Base-by-base conservation (phyloP, 2,888 invertebrate species). In the Spilosoma lubricipeda region DNA sequence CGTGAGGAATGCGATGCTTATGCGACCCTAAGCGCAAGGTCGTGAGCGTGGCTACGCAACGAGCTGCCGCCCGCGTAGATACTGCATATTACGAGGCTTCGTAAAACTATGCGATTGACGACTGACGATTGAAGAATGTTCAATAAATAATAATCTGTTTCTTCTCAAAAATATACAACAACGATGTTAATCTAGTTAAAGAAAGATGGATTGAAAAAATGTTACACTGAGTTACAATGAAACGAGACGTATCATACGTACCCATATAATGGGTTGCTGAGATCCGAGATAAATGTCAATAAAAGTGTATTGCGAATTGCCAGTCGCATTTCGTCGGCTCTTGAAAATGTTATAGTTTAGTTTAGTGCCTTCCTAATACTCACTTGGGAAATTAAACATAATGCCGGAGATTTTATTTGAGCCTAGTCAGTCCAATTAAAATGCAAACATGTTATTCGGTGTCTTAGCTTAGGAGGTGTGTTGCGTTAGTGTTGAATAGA, bases 21-120 rank as follows among this genome's bases (percentile, higher is more conserved):
- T 77, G 78, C 82, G 80, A 68, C 39, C 30, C 67, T 56, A 77
- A 79, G 78, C 84, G 86, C 90, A 90, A 91, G 91, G 91, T 89
- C 91, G 90, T 80, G 76, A 85, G 88, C 86, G 63, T 66, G 77
- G 88, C 86, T 79, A 89, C 90, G 90, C 86, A 81, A 85, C 75
- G 67, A 81, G 30, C 48, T 30, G 23, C 45, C 70, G 56, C 42
- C 33, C n/a, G 52, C 42, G 39, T 45, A n/a, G 30, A 59, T 3
- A 4, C 56, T n/a, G n/a, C n/a, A 4, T 30, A 63, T 63, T 63
- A 69, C 36, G 36, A 13, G n/a, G 7, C 45, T 30, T 45, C 39
- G 27, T 67, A 30, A 45, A 67, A 20, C 45, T 45, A 15, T 3
- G 27, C 42, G 27, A 68, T 68, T 23, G 30, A 48, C 7, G 42